Percentiles rank a stretch among this genome's conserved stretches.
Evolutionary conservation across 2,113 vertebrate species (phyloP).

Genomic region (Datnioides undecimradiatus): DNA sequence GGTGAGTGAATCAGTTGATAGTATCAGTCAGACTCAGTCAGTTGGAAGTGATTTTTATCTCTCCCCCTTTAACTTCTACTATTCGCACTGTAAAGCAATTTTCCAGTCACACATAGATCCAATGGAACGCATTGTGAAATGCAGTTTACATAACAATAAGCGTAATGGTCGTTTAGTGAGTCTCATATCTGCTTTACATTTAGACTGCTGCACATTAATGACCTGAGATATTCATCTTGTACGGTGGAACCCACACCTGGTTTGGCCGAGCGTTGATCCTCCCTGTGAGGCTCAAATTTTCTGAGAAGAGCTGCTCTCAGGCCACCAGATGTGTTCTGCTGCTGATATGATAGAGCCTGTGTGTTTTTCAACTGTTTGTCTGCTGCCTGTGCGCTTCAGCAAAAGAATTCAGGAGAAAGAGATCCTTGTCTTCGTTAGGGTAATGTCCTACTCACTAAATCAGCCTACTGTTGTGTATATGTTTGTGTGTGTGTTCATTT

Average conservation of each 20-base stretch:
- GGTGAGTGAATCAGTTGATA: too few species aligned
- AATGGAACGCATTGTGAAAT: neutral
- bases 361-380: slow-evolving; percentile 10
- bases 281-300: slow-evolving; percentile 13
- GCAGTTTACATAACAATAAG: neutral
- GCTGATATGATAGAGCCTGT: neutral
- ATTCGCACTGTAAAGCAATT: neutral
- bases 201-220: neutral
- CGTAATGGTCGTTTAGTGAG: neutral
- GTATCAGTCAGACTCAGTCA: too few species aligned
- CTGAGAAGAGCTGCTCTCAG: neutral
- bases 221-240: neutral
- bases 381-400: neutral
- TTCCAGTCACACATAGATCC: neutral
- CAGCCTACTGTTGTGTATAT: neutral
- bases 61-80: neutral
- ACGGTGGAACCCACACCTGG: neutral
- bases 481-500: neutral
- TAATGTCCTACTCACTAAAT: neutral
- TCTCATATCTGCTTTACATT: neutral
- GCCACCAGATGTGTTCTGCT: slow-evolving; percentile 58
- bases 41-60: neutral
- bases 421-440: neutral
- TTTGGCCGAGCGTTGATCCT: neutral
- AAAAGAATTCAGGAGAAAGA: neutral